Evolutionary conservation across 2,113 vertebrate species (phyloP).

Genomic region (Dasyprocta punctata): DNA sequence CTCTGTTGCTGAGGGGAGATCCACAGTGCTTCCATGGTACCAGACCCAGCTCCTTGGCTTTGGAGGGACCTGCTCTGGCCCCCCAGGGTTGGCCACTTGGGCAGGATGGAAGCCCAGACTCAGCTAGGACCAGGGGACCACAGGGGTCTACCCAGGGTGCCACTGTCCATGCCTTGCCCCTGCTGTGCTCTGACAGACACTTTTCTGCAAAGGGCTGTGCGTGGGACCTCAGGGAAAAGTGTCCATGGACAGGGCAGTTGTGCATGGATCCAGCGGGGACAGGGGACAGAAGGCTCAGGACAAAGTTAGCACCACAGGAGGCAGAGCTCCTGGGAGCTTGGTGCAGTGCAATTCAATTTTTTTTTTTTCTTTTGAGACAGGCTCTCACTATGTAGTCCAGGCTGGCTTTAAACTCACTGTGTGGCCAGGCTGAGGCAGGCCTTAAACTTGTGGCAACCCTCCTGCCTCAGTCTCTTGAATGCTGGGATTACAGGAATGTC

Average conservation of each 20-base stretch:
- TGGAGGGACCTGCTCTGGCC: neutral
- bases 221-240: neutral
- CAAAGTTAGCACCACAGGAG: neutral
- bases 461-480: neutral
- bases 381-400: neutral
- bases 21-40: conserved; percentile 12
- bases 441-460: neutral
- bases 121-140: neutral
- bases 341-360: neutral
- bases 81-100: neutral
- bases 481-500: neutral
- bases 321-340: neutral
- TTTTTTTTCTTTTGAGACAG: neutral
- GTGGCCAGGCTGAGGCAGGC: neutral
- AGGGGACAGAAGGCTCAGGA: neutral
- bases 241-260: neutral
- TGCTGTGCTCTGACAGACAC: neutral
- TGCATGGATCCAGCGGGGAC: neutral
- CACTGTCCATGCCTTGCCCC: neutral
- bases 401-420: neutral
- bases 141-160: neutral
- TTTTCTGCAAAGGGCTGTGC: neutral
- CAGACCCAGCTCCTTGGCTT: conserved; percentile 9
- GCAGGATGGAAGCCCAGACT: neutral
- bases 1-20: conserved; percentile 38